Conservation (phyloP, 1,140 invertebrate species). For the Anoplophora glabripennis region DNA sequence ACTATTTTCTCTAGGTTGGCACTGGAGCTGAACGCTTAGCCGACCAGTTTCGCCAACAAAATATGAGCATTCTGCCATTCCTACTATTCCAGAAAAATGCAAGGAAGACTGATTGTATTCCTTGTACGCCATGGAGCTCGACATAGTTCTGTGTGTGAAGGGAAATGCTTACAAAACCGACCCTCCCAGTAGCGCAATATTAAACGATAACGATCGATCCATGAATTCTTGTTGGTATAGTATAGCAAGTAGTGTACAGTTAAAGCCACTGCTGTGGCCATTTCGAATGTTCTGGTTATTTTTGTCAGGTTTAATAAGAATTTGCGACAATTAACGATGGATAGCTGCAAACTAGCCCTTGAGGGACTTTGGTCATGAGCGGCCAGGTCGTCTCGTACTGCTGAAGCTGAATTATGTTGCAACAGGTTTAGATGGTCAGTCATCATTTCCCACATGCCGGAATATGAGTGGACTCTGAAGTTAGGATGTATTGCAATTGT, state of each 20-base stretch:
- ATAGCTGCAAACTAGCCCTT: conserved; percentile 2
- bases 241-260: no score
- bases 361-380: not conserved
- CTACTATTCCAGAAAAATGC: conserved; percentile 9
- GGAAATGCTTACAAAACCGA: no score
- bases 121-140: conserved; percentile 10
- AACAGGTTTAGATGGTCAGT: conserved; percentile 11
- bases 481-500: conserved; percentile 12
- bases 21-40: conserved; percentile 18
- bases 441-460: conserved; percentile 5
- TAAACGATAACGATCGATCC: no score
- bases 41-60: conserved; percentile 20
- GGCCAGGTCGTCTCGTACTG: no score
- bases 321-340: no score
- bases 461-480: conserved; percentile 4
- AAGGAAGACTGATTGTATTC: conserved; percentile 5
- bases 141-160: not conserved
- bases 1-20: conserved; percentile 25
- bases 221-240: no score
- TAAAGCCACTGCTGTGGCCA: no score
- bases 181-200: no score
- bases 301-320: no score
- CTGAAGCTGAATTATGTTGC: not conserved
- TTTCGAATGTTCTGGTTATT: no score
- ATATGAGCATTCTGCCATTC: not conserved